Evolutionary conservation across 2,113 vertebrate species (phyloP).

Genomic region (Ictalurus punctatus): DNA sequence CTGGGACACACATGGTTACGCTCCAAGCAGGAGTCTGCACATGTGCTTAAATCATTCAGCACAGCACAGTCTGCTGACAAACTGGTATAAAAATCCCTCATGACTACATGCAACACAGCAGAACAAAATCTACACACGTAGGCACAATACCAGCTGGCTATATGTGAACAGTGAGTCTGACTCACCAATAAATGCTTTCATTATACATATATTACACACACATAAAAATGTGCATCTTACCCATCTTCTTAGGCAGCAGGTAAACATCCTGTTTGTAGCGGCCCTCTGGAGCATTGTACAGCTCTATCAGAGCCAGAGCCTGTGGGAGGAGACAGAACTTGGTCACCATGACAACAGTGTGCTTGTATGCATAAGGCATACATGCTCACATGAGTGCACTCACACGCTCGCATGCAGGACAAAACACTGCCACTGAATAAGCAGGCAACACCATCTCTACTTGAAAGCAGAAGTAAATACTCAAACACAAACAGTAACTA

Average conservation of each 20-base stretch:
- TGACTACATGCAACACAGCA: not conserved
- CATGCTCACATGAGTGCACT: slow-evolving; percentile 4
- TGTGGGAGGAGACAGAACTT: slow-evolving; percentile 56
- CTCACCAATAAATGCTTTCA: not conserved
- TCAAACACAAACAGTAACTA: not conserved
- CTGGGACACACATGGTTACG: slow-evolving; percentile 27
- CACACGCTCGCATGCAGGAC: slow-evolving; percentile 57
- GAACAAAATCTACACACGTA: not conserved
- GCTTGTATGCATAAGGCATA: slow-evolving; percentile 9
- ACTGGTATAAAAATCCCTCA: not conserved
- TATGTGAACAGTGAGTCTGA: not conserved
- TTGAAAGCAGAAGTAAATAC: slow-evolving; percentile 7
- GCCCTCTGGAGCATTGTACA: slow-evolving; percentile 94
- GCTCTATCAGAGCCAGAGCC: slow-evolving; percentile 94
- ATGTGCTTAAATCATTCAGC: slow-evolving; percentile 42
- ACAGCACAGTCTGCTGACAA: slow-evolving; percentile 13
- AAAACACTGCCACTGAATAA: slow-evolving; percentile 80
- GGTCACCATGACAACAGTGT: slow-evolving; percentile 47
- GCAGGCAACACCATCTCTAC: slow-evolving; percentile 4
- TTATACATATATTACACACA: not conserved
- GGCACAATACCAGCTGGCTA: not conserved
- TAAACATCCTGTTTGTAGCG: slow-evolving; percentile 99
- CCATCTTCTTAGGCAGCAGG: slow-evolving; percentile 97
- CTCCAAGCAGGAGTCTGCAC: slow-evolving; percentile 8
- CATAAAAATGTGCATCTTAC: slow-evolving; percentile 66